These are phyloP conservation scores for Andrena haemorrhoa DNA, from an alignment of 2,888 invertebrate genomes.

Conservation along the genomic window DNA sequence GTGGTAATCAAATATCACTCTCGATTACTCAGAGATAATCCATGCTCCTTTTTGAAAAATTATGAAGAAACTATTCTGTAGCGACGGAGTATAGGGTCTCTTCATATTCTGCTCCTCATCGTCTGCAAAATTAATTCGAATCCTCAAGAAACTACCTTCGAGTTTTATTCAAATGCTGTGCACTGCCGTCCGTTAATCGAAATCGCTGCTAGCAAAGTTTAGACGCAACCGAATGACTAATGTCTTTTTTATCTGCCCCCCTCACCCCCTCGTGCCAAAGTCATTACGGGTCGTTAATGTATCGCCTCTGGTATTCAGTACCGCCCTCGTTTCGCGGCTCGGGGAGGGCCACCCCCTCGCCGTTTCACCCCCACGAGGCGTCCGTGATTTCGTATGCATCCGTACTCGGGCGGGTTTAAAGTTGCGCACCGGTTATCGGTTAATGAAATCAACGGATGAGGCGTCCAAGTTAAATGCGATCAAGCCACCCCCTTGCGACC, in stretches of 20 bases:
- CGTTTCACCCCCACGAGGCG: constrained; percentile 14
- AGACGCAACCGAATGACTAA: constrained; percentile 83
- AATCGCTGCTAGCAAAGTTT: constrained; percentile 48
- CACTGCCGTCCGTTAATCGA: constrained; percentile 30
- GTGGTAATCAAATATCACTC: too few relatives aligned
- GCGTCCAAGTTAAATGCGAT: constrained; percentile 81
- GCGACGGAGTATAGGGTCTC: too few relatives aligned
- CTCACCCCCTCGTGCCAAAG: constrained; percentile 55
- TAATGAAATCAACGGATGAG: constrained; percentile 84
- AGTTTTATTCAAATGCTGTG: constrained; percentile 4
- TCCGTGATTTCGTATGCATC: constrained; percentile 66
- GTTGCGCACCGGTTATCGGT: constrained; percentile 79
- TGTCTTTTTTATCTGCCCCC: constrained; percentile 82
- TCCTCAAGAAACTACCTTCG: background rate
- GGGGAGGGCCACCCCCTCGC: background rate
- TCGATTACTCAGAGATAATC: too few relatives aligned
- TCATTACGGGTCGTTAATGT: constrained; percentile 83
- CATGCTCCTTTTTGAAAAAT: too few relatives aligned
- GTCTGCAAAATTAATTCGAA: too few relatives aligned
- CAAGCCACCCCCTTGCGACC: constrained; percentile 67
- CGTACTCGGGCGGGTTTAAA: constrained; percentile 64
- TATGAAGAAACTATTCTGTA: too few relatives aligned
- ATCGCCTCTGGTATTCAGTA: constrained; percentile 73
- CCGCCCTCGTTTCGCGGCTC: constrained; percentile 62
- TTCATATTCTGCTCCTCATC: too few relatives aligned